These are phyloP conservation scores for Phrynocephalus guinanensis DNA, from an alignment of 2,797 vertebrate genomes.

Conservation along the genomic window DNA sequence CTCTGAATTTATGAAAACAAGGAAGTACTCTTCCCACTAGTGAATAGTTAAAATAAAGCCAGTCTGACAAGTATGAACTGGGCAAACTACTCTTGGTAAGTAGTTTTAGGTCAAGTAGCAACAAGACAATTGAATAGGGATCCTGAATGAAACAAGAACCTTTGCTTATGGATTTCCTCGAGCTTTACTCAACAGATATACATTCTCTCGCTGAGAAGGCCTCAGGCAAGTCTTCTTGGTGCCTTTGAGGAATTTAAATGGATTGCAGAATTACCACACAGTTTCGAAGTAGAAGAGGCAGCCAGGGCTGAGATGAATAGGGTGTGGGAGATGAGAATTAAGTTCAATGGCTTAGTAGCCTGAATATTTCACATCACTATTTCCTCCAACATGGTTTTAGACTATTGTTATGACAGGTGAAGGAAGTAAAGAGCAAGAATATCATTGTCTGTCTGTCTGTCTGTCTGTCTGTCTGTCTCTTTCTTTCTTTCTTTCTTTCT, in stretches of 20 bases:
- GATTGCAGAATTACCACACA: slow-evolving; percentile 43
- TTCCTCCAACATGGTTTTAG: slow-evolving; percentile 30
- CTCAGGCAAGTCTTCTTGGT: slow-evolving; percentile 42
- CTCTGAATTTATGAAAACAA: too few relatives aligned
- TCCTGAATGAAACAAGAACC: background rate
- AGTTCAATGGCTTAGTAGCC: slow-evolving; percentile 44
- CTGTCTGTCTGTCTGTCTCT: too few relatives aligned
- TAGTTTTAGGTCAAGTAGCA: background rate
- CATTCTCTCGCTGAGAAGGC: slow-evolving; percentile 7
- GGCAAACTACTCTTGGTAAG: background rate
- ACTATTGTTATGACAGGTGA: background rate
- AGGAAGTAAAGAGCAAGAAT: background rate
- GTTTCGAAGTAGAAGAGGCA: slow-evolving; percentile 51
- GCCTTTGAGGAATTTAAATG: slow-evolving; percentile 30
- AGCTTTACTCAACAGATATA: background rate
- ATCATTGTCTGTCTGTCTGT: background rate
- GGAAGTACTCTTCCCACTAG: too few relatives aligned
- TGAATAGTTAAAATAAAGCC: background rate
- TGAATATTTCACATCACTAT: slow-evolving; percentile 48
- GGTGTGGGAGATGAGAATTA: slow-evolving; percentile 60
- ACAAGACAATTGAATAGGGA: background rate
- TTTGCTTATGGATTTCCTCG: background rate
- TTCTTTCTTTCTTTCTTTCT: too few relatives aligned
- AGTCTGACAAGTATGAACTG: background rate
- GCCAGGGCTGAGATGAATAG: slow-evolving; percentile 53